Conservation (phyloP, 2,113 vertebrate species). For the Podarcis cretensis region DNA sequence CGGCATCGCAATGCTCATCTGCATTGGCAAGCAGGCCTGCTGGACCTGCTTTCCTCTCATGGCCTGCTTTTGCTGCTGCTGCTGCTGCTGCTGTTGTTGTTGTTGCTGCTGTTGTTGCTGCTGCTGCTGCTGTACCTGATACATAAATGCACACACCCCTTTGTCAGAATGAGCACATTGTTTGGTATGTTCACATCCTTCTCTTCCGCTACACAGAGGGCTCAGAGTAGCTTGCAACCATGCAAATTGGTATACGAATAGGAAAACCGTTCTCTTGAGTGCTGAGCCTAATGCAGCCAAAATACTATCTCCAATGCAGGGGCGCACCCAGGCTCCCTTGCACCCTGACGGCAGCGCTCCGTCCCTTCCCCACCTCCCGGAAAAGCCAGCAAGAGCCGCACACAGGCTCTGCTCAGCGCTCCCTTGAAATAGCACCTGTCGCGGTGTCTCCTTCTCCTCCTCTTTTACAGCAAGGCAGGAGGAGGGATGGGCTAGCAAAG, state of each 20-base stretch:
- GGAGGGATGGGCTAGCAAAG: too few relatives aligned
- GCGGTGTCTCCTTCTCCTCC: too few relatives aligned
- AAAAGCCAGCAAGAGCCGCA: too few relatives aligned
- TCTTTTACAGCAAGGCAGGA: too few relatives aligned
- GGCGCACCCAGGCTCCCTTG: too few relatives aligned
- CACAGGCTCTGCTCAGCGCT: too few relatives aligned
- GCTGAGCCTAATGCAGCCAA: neutral
- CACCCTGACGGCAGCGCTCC: too few relatives aligned
- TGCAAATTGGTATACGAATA: neutral
- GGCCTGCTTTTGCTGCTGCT: slow-evolving; percentile 70
- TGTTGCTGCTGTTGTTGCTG: slow-evolving; percentile 36
- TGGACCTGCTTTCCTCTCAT: slow-evolving; percentile 67
- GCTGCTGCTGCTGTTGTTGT: slow-evolving; percentile 51
- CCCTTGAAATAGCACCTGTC: too few relatives aligned
- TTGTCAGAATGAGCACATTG: neutral
- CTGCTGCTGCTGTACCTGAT: slow-evolving; percentile 13
- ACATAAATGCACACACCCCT: neutral
- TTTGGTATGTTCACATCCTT: neutral
- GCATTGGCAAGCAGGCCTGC: slow-evolving; percentile 69
- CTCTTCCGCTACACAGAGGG: neutral
- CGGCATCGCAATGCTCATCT: slow-evolving; percentile 76
- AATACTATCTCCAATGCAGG: neutral
- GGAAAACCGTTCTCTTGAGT: neutral
- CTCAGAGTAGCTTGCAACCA: neutral
- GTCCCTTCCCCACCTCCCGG: too few relatives aligned